phyloP scores from a whole-genome alignment of 2,797 vertebrate genomes.

The Eulemur rubriventer region DNA sequence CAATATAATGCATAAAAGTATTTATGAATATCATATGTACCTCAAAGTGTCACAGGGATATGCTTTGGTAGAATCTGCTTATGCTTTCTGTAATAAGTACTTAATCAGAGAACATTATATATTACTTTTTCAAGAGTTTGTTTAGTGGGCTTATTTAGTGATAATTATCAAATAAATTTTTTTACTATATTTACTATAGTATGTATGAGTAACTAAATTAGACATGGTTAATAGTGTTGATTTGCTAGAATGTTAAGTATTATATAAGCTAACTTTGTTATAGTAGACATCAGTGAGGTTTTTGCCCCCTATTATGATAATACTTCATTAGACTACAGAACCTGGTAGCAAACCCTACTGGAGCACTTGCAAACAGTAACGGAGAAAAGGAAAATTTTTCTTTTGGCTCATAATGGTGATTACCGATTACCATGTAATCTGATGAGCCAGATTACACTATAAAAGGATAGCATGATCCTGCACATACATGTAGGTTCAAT shows the following conservation, averaged over 20 bases:
- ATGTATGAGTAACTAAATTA: constrained; percentile 9
- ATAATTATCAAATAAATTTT: background rate
- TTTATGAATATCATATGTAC: constrained; percentile 47
- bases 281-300: background rate
- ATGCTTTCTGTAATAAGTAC: constrained; percentile 21
- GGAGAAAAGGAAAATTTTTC: background rate
- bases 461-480: background rate
- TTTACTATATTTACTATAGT: background rate
- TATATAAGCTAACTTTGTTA: background rate
- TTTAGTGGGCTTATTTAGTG: background rate
- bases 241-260: background rate
- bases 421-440: background rate
- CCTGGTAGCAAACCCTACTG: background rate
- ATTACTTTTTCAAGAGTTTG: constrained; percentile 9
- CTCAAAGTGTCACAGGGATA: background rate
- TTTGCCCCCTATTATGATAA: background rate
- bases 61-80: background rate
- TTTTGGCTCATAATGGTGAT: background rate
- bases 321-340: constrained; percentile 18
- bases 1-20: background rate
- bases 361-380: background rate
- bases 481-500: background rate
- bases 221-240: background rate
- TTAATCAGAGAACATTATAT: constrained; percentile 31
- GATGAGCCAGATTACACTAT: background rate